A percentile compares a stretch with the other conserved stretches of the same genome.
phyloP scores from a whole-genome alignment of 2,888 invertebrate species.

The Orgyia antiqua region DNA sequence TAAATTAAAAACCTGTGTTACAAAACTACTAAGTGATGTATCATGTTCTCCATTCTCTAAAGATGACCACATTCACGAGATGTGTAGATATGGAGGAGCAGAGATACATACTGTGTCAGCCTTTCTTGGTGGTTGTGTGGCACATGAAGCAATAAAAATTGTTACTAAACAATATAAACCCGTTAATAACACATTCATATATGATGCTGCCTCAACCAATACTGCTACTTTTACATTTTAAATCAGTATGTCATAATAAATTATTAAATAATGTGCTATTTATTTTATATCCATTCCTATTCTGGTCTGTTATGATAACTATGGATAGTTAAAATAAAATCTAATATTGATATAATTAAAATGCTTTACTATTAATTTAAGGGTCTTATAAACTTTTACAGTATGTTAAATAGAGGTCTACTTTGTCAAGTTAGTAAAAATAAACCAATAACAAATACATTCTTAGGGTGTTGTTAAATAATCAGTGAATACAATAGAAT shows the following conservation, averaged over 20 bases:
- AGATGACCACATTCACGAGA: constrained; percentile 96
- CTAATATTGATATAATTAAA: constrained; percentile 18
- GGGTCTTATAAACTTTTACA: constrained; percentile 25
- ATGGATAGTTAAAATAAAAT: constrained; percentile 21
- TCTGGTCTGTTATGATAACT: neutral
- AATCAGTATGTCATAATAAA: constrained; percentile 24
- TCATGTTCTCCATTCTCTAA: constrained; percentile 87
- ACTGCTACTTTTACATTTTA: constrained; percentile 89
- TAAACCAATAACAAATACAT: constrained; percentile 19
- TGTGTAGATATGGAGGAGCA: constrained; percentile 95
- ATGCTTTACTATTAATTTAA: constrained; percentile 33
- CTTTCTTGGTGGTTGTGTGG: constrained; percentile 93
- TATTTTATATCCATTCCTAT: too few relatives aligned
- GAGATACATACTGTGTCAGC: constrained; percentile 97
- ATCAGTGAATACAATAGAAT: constrained; percentile 43
- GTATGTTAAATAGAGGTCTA: constrained; percentile 27
- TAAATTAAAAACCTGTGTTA: constrained; percentile 85
- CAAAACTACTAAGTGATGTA: constrained; percentile 90
- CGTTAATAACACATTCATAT: constrained; percentile 95
- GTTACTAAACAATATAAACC: constrained; percentile 98
- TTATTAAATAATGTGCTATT: constrained; percentile 22
- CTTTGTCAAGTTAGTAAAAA: constrained; percentile 28
- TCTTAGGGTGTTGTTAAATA: constrained; percentile 29
- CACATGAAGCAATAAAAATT: constrained; percentile 97
- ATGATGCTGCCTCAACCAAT: constrained; percentile 94